phyloP scores from a whole-genome alignment of 2,888 invertebrate species.

The Pterobdella sp. region DNA sequence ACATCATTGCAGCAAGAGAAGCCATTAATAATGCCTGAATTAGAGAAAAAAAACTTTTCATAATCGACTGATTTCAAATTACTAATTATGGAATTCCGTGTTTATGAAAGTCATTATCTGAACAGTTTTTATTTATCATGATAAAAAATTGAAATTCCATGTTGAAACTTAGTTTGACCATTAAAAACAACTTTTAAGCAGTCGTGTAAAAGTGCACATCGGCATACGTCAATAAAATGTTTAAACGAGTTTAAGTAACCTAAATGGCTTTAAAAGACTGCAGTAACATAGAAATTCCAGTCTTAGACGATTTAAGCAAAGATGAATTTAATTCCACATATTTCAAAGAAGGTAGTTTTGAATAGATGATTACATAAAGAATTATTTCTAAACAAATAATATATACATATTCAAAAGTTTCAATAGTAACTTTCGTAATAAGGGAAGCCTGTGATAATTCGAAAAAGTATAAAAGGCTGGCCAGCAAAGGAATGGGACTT shows the following conservation, averaged over 20 bases:
- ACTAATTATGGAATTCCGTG: not conserved
- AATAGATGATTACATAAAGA: no score
- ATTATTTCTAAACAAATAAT: no score
- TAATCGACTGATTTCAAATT: not conserved
- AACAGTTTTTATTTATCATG: not conserved
- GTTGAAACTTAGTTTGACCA: not conserved
- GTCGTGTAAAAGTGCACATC: no score
- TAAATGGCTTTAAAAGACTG: constrained; percentile 20
- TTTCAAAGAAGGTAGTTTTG: constrained; percentile 6
- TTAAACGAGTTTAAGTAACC: no score
- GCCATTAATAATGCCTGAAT: not conserved
- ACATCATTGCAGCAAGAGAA: not conserved
- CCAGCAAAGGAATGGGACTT: constrained; percentile 39
- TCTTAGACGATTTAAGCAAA: not conserved
- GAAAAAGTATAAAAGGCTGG: constrained; percentile 35
- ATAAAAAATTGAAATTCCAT: no score
- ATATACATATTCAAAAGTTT: not conserved
- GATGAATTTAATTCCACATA: constrained; percentile 10
- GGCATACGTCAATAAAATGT: no score
- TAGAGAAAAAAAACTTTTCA: no score
- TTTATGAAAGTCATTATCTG: not conserved
- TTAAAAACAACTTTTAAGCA: no score
- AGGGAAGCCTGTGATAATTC: constrained; percentile 39
- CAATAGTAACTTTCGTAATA: not conserved
- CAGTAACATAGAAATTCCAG: constrained; percentile 18